Conservation (phyloP, 2,797 vertebrate genomes). For the Propithecus perrieri region DNA sequence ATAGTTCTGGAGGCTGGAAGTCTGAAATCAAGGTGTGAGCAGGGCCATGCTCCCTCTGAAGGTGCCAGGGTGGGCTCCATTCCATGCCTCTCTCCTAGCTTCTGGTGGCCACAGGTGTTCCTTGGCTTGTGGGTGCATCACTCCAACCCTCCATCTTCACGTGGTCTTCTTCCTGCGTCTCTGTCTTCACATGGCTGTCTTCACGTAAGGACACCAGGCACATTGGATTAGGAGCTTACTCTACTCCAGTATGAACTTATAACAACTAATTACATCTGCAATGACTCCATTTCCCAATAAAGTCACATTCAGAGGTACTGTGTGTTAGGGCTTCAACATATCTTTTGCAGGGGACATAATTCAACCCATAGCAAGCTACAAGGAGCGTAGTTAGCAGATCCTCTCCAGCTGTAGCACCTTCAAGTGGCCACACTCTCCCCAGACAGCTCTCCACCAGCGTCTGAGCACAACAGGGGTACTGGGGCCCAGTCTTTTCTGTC, state of each 20-base stretch:
- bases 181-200: neutral
- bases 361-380: neutral
- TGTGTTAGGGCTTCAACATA: neutral
- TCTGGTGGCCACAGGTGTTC: neutral
- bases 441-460: neutral
- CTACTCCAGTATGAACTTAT: neutral
- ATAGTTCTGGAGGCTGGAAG: neutral
- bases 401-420: neutral
- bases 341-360: neutral
- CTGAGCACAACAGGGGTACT: neutral
- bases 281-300: neutral
- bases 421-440: neutral
- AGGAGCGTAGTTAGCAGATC: neutral
- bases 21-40: neutral
- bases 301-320: neutral
- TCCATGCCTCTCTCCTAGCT: neutral
- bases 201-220: neutral
- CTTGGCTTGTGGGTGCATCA: neutral
- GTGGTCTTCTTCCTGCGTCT: neutral
- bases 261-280: neutral
- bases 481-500: neutral
- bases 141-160: neutral
- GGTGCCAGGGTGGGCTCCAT: neutral
- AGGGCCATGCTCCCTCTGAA: neutral
- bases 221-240: neutral